Base-by-base conservation (phyloP, 2,113 vertebrate species). In the Toxostoma redivivum region DNA sequence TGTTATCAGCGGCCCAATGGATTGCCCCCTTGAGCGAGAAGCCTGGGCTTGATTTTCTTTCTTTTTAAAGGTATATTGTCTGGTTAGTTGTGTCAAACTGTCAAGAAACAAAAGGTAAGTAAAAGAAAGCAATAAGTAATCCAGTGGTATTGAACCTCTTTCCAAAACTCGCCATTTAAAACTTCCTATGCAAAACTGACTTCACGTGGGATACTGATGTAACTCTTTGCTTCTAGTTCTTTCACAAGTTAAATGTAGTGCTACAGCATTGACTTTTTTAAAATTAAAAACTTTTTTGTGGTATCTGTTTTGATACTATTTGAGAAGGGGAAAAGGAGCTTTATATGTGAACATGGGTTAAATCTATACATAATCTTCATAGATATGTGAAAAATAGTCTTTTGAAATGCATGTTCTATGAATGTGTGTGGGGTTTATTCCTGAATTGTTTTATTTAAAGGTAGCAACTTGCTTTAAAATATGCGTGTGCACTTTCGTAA, bases 401-500 rank as follows among this genome's bases (percentile, higher is more conserved):
- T 76, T 69, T 48, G 27, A 57, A 69, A 33, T 40, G 3, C 4
- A 0, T 9, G 3, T 20, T 48, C 12, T 28, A 13, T 11, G 5
- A 67, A 27, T 2, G 1, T 5, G 2, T 0, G 0, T 14, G 15
- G 5, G 2, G 13, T 56, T 12, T 66, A 24, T 62, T 88, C 30
- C 42, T 38, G 15, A 33, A 4, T 28, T 40, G 22, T 22, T 84
- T 9, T 15, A 9, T 38, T 67, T 72, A 40, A 82, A 66, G 25
- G 7, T 24, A 47, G 17, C 23, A 33, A 15, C 23, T 92, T 62
- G 20, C 47, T 92, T 53, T 73, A 66, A 81, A 60, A 38, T 50
- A 17, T 7, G 2, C 0, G 1, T 9, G 1, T 19, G 14, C 2
- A 0, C 11, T 71, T 50, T 33, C n/a, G 4, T 16, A 24, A 56